Evolutionary conservation across 2,888 invertebrate genomes (phyloP).

Genomic region (Drosophila meridiana): DNA sequence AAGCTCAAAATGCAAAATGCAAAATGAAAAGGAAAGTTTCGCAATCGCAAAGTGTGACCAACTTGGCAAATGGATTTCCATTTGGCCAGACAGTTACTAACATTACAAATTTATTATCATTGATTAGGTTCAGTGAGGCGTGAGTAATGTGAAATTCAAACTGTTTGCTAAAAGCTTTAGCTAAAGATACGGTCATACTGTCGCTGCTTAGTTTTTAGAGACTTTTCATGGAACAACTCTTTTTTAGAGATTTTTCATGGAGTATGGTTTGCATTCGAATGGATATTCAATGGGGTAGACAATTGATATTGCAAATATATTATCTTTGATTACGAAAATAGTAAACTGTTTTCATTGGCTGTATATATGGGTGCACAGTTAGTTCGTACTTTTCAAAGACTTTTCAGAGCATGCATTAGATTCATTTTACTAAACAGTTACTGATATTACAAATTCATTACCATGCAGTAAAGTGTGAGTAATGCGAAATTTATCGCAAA

Average conservation of each 20-base stretch:
- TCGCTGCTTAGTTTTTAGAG: not conserved
- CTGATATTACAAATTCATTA: not conserved
- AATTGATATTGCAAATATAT: not conserved
- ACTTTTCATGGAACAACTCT: too few species aligned
- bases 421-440: too few species aligned
- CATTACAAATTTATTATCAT: constrained; percentile 27
- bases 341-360: too few species aligned
- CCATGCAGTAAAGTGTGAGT: not conserved
- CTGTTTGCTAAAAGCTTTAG: not conserved
- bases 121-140: constrained; percentile 20
- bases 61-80: constrained; percentile 30
- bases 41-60: constrained; percentile 55
- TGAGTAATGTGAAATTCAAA: constrained; percentile 5
- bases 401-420: too few species aligned
- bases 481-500: not conserved
- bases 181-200: not conserved
- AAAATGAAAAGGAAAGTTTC: constrained; percentile 72
- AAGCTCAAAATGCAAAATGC: constrained; percentile 68
- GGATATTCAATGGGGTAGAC: not conserved
- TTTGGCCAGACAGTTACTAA: constrained; percentile 16
- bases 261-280: not conserved
- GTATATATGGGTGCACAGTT: too few species aligned
- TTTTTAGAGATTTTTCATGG: not conserved
- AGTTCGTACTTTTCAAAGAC: too few species aligned
- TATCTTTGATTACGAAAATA: too few species aligned